Evolutionary conservation across 2,113 vertebrate species (phyloP).

Genomic region (Pelusios castaneus): DNA sequence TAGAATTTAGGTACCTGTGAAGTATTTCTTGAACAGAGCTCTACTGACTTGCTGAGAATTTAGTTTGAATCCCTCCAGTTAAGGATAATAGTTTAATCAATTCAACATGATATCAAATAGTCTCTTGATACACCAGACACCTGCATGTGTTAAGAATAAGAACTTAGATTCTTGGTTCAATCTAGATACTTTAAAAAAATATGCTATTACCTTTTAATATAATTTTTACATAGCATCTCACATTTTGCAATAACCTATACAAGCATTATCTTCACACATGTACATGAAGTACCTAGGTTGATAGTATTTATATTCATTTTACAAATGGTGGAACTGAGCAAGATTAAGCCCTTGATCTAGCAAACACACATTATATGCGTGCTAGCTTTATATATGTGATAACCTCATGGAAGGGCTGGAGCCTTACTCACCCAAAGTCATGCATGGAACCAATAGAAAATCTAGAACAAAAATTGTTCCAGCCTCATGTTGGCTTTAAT

Average conservation of each 20-base stretch:
- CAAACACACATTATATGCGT: not conserved
- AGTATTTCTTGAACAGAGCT: not conserved
- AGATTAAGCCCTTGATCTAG: not conserved
- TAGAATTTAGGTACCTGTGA: not conserved
- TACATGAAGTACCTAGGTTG: not conserved
- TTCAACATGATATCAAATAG: not conserved
- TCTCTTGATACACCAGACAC: not conserved
- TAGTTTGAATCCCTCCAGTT: not conserved
- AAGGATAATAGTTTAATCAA: not conserved
- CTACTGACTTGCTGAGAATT: not conserved
- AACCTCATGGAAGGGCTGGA: not conserved
- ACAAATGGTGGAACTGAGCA: not conserved
- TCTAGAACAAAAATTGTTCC: not conserved
- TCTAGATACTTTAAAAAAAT: not conserved
- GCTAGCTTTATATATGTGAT: not conserved
- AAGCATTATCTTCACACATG: not conserved
- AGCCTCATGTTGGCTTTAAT: not conserved
- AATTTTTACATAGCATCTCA: not conserved
- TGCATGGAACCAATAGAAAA: conserved; percentile 28
- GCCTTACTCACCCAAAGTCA: not conserved
- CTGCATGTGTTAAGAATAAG: not conserved
- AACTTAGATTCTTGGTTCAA: not conserved
- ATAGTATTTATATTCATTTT: not conserved
- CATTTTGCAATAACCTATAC: not conserved
- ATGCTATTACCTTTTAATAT: not conserved